Evolutionary conservation across 2,113 vertebrate genomes (phyloP).

Genomic region (Pterocles burchelli): DNA sequence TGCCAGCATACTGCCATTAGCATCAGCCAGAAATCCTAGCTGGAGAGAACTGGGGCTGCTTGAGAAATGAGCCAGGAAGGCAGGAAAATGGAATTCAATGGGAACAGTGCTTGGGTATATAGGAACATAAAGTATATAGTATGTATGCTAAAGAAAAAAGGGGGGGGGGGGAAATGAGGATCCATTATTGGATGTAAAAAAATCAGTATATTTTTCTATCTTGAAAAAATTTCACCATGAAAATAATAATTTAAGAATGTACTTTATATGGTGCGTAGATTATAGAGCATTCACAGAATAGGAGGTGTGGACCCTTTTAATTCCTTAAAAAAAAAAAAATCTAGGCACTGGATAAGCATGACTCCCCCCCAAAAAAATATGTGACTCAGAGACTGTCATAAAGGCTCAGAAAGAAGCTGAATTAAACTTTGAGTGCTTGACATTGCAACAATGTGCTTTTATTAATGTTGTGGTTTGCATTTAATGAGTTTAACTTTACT

Average conservation of each 20-base stretch:
- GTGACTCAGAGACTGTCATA: background rate
- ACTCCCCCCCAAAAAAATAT: background rate
- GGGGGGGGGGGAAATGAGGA: rapidly evolving
- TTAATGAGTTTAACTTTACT: conserved; percentile 37
- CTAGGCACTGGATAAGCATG: background rate
- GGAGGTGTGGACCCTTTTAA: background rate
- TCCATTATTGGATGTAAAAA: background rate
- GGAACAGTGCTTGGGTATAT: background rate
- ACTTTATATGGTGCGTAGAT: background rate
- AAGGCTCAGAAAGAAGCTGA: background rate
- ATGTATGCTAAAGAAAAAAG: background rate
- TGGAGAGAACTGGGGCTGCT: background rate
- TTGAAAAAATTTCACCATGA: background rate
- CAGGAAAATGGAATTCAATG: background rate
- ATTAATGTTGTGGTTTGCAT: conserved; percentile 26
- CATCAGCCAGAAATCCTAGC: background rate
- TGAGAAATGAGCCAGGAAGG: background rate
- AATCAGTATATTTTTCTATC: background rate
- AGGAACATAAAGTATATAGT: background rate
- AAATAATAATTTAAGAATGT: background rate
- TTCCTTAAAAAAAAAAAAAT: background rate
- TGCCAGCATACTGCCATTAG: background rate
- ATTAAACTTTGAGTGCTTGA: background rate
- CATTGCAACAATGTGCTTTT: background rate
- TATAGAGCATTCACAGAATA: background rate